phyloP scores from a whole-genome alignment of 2,113 vertebrate genomes.

The Xenus cinereus region DNA sequence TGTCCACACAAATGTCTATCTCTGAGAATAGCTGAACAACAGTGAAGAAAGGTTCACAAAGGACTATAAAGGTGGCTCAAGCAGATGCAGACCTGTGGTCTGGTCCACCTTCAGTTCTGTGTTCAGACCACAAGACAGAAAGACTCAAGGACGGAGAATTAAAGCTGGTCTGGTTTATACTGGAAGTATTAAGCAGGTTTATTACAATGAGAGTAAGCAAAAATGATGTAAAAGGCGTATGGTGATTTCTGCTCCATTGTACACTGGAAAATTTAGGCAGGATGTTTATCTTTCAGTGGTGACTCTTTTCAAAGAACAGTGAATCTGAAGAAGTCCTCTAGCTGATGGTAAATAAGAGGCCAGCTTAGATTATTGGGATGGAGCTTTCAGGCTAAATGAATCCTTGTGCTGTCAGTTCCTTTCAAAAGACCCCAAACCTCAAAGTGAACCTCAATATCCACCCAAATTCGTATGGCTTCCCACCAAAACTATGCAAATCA shows the following conservation, averaged over 20 bases:
- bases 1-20: background rate
- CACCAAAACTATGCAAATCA: background rate
- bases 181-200: background rate
- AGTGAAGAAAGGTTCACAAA: background rate
- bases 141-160: background rate
- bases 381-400: background rate
- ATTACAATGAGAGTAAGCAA: background rate
- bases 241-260: background rate
- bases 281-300: background rate
- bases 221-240: background rate
- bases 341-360: background rate
- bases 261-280: background rate
- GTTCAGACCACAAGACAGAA: background rate
- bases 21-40: background rate
- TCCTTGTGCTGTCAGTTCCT: background rate
- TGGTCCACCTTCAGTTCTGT: background rate
- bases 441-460: background rate
- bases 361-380: background rate
- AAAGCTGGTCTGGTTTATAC: background rate
- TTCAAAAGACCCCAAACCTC: background rate
- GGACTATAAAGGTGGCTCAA: background rate
- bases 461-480: background rate
- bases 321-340: background rate
- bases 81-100: background rate
- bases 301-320: background rate